These are phyloP conservation scores for Gallinago nigripennis DNA, from an alignment of 2,797 vertebrate genomes.

Conservation along the genomic window DNA sequence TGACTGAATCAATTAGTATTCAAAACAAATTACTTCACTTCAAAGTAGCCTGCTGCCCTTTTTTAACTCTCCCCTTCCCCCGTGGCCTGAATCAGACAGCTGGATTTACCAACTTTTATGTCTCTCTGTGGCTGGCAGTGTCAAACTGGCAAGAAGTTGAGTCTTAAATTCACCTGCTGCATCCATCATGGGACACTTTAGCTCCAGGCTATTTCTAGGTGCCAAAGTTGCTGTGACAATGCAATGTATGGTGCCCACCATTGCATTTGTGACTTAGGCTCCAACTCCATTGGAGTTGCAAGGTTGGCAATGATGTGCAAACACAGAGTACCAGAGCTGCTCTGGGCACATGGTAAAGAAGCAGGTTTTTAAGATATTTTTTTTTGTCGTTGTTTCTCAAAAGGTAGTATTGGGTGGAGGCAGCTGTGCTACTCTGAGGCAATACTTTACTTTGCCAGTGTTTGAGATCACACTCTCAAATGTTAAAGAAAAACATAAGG, in stretches of 20 bases:
- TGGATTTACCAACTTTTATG: not conserved
- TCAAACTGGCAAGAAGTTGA: not conserved
- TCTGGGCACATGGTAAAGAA: not conserved
- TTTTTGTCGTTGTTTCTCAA: not conserved
- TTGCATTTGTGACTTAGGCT: not conserved
- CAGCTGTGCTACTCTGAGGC: not conserved
- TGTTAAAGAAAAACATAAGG: not conserved
- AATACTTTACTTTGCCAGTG: not conserved
- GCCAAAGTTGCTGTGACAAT: not conserved
- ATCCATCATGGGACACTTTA: not conserved
- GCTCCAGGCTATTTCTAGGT: not conserved
- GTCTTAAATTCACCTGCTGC: not conserved
- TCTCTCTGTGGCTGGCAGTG: not conserved
- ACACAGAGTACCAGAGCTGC: not conserved
- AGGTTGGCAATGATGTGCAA: not conserved
- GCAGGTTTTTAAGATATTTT: not conserved
- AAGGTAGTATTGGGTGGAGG: not conserved
- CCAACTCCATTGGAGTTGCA: not conserved
- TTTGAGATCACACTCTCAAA: not conserved
- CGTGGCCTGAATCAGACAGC: not conserved
- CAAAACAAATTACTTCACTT: not conserved
- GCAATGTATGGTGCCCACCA: fast-evolving
- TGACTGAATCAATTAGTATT: not conserved
- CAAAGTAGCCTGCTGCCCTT: not conserved
- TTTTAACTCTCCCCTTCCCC: not conserved